Conservation (phyloP, 2,888 invertebrate genomes). For the Campoletis raptor region DNA sequence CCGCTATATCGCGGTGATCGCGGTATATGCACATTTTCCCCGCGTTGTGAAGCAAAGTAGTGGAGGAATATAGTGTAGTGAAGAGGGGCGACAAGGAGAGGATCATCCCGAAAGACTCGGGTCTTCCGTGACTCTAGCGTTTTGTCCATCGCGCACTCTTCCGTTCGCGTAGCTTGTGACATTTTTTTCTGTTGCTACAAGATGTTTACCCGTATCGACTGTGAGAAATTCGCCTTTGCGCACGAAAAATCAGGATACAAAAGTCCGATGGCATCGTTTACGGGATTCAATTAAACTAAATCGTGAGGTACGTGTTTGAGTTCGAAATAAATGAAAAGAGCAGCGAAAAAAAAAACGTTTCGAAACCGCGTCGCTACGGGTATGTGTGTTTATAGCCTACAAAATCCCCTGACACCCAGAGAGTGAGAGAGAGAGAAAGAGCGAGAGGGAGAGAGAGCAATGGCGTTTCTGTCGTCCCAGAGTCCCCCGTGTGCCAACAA, state of each 20-base stretch:
- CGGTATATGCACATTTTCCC: conserved; percentile 12
- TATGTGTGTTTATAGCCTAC: conserved; percentile 83
- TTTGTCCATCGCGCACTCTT: conserved; percentile 81
- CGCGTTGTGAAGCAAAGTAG: conserved; percentile 28
- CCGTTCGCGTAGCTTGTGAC: conserved; percentile 83
- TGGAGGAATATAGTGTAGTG: conserved; percentile 65
- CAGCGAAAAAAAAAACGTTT: conserved; percentile 26
- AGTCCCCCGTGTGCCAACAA: conserved; percentile 71
- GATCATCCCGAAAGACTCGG: conserved; percentile 51
- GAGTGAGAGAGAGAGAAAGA: conserved; percentile 29
- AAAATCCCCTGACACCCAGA: conserved; percentile 79
- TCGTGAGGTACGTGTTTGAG: conserved; percentile 73
- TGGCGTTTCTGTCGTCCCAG: conserved; percentile 81
- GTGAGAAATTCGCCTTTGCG: conserved; percentile 82
- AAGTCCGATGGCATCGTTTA: conserved; percentile 78
- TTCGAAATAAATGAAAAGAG: conserved; percentile 16
- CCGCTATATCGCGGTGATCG: conserved; percentile 12
- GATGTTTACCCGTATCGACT: conserved; percentile 86
- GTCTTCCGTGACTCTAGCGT: conserved; percentile 78
- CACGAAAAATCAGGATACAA: conserved; percentile 79
- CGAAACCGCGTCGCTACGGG: conserved; percentile 70
- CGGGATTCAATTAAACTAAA: conserved; percentile 77
- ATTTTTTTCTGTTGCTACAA: conserved; percentile 86
- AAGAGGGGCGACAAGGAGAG: conserved; percentile 55
- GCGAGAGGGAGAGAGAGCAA: conserved; percentile 74